Conservation (phyloP, 2,888 invertebrate species). For the Apodemia mormo region DNA sequence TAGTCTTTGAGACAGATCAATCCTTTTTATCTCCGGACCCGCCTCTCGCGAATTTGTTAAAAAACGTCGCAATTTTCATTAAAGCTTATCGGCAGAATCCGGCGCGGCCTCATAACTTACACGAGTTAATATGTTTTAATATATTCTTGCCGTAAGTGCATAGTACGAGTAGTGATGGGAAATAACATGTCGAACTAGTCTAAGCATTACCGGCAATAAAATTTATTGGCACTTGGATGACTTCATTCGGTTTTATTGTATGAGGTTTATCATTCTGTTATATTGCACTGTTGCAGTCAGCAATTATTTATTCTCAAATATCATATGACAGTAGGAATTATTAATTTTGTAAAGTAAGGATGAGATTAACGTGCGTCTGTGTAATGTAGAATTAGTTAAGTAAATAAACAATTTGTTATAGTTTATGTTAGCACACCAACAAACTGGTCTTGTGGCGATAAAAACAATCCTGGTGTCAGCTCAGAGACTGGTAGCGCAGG, state of each 20-base stretch:
- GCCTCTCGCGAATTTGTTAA: constrained; percentile 65
- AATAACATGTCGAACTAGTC: background rate
- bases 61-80: constrained; percentile 72
- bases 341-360: no score
- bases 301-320: no score
- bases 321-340: no score
- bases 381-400: no score
- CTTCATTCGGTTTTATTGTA: background rate
- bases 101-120: constrained; percentile 64
- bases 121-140: constrained; percentile 75
- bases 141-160: constrained; percentile 56
- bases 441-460: no score
- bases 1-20: constrained; percentile 58
- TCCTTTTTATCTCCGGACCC: constrained; percentile 60
- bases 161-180: constrained; percentile 38
- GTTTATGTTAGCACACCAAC: no score
- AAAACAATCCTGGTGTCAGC: no score
- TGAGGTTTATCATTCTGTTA: background rate
- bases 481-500: no score
- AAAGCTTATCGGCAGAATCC: constrained; percentile 65
- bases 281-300: no score
- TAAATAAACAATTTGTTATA: no score
- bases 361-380: no score
- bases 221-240: background rate
- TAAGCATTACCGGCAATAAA: background rate